Evolutionary conservation across 2,888 invertebrate species (phyloP), one percentile per base, ranked within the genome.

Genomic region (Spodoptera exigua): DNA sequence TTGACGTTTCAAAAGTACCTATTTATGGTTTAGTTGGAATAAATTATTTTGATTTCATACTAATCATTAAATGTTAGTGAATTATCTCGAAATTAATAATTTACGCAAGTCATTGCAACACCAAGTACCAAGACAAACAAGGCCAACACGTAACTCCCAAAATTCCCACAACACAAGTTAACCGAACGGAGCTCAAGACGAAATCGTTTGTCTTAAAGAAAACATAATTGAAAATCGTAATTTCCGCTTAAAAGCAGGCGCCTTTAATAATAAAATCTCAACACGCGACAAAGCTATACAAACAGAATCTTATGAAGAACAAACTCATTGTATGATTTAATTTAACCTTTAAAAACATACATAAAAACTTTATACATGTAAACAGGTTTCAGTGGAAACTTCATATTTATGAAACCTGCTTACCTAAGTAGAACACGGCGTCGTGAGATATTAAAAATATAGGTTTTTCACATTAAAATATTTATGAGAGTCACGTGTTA

Each of bases 261-360:
- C n/a, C 18, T 34, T 16, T 34, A 17, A 52, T 64, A 66, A 66
- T 44, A 14, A 52, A 47, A 37, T 66, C 48, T 40, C 18, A 52
- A 52, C 39, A 52, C 32, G 46, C 52, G 21, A 9, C 52, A 37
- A 46, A 41, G 46, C 14, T 53, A 32, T 36, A 18, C 7, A 13
- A 47, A 47, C 32, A 66, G 70, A 55, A 61, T 63, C 36, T 32
- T 27, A 34, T 7, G 16, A 46, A 65, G 45, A 54, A 60, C 40
- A 46, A 63, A 70, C 53, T 74, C 62, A 74, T 70, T 70, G 70
- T 70, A 10, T 61, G 56, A 61, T 74, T 70, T 70, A 74, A 74
- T 67, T 70, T 61, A 70, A 49, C 67, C 67, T 63, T 64, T 74
- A 74, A 43, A 64, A 70, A 53, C 70, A 74, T 47, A 54, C 58